phyloP scores from a whole-genome alignment of 2,888 invertebrate species.

The Sturmia bella region DNA sequence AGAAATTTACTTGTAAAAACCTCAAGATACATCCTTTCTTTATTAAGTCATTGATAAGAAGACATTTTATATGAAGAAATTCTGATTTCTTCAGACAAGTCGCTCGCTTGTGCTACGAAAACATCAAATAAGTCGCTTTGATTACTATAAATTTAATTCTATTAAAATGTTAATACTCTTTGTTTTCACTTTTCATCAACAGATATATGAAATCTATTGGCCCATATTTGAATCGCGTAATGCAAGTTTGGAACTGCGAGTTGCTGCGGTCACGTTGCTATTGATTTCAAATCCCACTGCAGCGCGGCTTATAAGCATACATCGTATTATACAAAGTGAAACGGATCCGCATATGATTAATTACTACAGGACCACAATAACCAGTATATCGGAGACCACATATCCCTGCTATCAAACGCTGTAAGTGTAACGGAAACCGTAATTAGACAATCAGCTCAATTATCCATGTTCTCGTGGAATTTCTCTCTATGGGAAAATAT shows the following conservation, averaged over 20 bases:
- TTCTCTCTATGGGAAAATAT: too few relatives aligned
- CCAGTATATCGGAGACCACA: constrained; percentile 86
- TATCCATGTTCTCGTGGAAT: too few relatives aligned
- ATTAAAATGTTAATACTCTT: constrained; percentile 73
- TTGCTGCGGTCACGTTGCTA: constrained; percentile 86
- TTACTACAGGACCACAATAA: constrained; percentile 88
- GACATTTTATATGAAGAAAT: too few relatives aligned
- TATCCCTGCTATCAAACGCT: constrained; percentile 86
- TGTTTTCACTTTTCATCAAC: neutral
- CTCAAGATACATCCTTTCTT: too few relatives aligned
- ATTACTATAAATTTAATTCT: too few relatives aligned
- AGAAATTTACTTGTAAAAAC: too few relatives aligned
- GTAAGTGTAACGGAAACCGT: constrained; percentile 82
- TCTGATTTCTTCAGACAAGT: too few relatives aligned
- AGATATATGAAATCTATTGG: constrained; percentile 85
- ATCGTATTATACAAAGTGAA: constrained; percentile 86
- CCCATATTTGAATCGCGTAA: constrained; percentile 87
- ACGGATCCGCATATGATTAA: constrained; percentile 86
- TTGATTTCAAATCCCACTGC: constrained; percentile 86
- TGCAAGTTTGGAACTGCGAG: constrained; percentile 86
- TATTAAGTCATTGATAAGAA: too few relatives aligned
- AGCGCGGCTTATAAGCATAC: constrained; percentile 86
- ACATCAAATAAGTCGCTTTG: too few relatives aligned
- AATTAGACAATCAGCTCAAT: neutral
- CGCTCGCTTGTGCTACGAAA: too few relatives aligned